Percentiles rank a stretch among this genome's conserved stretches.
Evolutionary conservation across 2,888 invertebrate species (phyloP).

Genomic region (Campaea margaritaria): DNA sequence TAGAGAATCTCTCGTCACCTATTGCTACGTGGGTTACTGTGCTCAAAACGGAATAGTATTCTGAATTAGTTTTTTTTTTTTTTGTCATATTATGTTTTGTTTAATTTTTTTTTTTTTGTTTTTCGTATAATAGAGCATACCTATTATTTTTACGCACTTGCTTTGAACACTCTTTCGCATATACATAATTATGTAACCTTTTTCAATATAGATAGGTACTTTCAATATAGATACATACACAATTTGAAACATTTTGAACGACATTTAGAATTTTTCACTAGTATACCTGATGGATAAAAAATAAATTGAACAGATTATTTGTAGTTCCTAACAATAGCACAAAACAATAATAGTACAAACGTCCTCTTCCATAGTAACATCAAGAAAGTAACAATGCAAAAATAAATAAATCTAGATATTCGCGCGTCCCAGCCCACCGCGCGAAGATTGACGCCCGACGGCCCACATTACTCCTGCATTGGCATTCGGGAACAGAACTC

Average conservation of each 20-base stretch:
- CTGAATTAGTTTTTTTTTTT: slow-evolving; percentile 6
- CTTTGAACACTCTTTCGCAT: no score
- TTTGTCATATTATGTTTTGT: no score
- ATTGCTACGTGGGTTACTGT: slow-evolving; percentile 14
- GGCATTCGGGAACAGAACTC: slow-evolving; percentile 77
- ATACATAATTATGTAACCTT: no score
- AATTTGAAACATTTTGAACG: no score
- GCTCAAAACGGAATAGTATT: not conserved
- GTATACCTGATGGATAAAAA: no score
- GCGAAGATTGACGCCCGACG: slow-evolving; percentile 71
- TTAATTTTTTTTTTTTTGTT: no score
- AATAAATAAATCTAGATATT: slow-evolving; percentile 14
- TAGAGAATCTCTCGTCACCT: slow-evolving; percentile 25
- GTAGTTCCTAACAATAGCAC: not conserved
- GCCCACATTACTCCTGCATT: slow-evolving; percentile 71
- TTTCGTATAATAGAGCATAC: no score
- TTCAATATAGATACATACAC: no score
- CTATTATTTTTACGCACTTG: no score
- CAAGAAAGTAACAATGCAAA: slow-evolving; percentile 15
- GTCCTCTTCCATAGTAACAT: not conserved
- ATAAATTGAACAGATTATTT: not conserved
- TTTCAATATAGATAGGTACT: no score
- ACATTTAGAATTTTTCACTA: no score
- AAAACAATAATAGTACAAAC: not conserved
- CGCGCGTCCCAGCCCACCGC: slow-evolving; percentile 21